Conservation (phyloP, 2,797 vertebrate species). For the Acipenser ruthenus region DNA sequence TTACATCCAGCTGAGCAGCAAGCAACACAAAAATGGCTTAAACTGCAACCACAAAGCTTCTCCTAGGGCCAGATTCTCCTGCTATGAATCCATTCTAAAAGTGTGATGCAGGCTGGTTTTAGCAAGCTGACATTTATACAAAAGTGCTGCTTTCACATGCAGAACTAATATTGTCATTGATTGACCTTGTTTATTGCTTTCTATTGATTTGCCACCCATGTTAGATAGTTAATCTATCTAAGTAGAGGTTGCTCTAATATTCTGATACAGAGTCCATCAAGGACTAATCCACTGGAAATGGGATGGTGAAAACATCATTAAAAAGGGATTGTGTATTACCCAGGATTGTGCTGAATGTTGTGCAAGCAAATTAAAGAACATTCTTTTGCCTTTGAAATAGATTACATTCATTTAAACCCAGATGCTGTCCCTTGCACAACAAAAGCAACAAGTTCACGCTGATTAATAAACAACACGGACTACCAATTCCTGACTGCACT, state of each 20-base stretch:
- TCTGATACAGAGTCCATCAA: conserved; percentile 25
- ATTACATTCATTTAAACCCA: conserved; percentile 5
- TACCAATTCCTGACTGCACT: background rate
- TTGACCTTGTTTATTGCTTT: conserved; percentile 22
- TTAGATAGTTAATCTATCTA: conserved; percentile 29
- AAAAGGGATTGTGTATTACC: conserved; percentile 16
- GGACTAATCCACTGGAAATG: conserved; percentile 25
- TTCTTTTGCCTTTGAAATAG: conserved; percentile 3
- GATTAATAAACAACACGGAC: conserved; percentile 4
- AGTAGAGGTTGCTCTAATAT: conserved; percentile 17
- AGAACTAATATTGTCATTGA: conserved; percentile 21
- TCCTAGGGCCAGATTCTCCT: background rate
- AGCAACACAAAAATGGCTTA: conserved; percentile 12
- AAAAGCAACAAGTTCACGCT: background rate
- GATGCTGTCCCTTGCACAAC: background rate
- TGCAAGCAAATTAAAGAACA: conserved; percentile 1
- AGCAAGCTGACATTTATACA: conserved; percentile 10
- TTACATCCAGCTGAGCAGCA: conserved; percentile 13
- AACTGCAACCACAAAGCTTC: background rate
- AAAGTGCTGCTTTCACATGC: conserved; percentile 14
- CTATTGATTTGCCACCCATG: conserved; percentile 26
- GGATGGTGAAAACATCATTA: conserved; percentile 13
- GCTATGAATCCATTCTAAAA: background rate
- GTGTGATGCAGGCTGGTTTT: background rate
- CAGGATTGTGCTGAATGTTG: background rate